A percentile compares a stretch with the other conserved stretches of the same genome.
phyloP scores from a whole-genome alignment of 2,888 invertebrate species.

The Stramonita haemastoma region DNA sequence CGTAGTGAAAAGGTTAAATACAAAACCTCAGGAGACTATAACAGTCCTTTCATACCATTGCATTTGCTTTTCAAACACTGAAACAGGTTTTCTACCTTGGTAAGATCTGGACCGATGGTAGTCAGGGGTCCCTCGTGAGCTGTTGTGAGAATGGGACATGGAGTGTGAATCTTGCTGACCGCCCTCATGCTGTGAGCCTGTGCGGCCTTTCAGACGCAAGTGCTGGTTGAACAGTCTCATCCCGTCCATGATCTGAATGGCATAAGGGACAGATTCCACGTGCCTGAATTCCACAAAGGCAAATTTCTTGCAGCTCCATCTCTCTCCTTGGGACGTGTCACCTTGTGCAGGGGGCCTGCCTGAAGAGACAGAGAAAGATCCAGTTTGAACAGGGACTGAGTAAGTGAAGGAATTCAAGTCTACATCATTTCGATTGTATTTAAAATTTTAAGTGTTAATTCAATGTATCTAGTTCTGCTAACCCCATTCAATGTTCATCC shows the following conservation, averaged over 20 bases:
- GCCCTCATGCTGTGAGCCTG: conserved; percentile 51
- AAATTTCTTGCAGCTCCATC: conserved; percentile 37
- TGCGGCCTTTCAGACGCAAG: conserved; percentile 47
- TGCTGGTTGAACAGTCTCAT: conserved; percentile 33
- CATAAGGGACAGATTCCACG: conserved; percentile 36
- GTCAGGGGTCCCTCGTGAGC: background rate
- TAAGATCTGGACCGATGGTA: conserved; percentile 35
- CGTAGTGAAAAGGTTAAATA: no score
- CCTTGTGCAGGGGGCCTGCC: conserved; percentile 38
- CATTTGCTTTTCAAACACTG: no score
- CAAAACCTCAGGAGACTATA: no score
- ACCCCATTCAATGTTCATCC: no score
- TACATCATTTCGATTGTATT: no score
- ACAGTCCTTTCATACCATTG: no score
- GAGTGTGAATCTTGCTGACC: background rate
- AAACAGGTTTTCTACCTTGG: background rate
- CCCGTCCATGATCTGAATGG: conserved; percentile 39
- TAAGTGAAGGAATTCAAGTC: no score
- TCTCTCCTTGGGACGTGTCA: conserved; percentile 25
- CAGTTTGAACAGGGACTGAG: background rate
- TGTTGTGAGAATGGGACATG: background rate
- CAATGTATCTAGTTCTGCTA: no score
- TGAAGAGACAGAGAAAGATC: conserved; percentile 11
- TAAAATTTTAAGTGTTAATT: no score
- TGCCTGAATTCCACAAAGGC: conserved; percentile 42